A percentile compares a stretch with the other conserved stretches of the same genome.
Conservation (phyloP, 2,113 vertebrate species). For the Gambusia affinis region DNA sequence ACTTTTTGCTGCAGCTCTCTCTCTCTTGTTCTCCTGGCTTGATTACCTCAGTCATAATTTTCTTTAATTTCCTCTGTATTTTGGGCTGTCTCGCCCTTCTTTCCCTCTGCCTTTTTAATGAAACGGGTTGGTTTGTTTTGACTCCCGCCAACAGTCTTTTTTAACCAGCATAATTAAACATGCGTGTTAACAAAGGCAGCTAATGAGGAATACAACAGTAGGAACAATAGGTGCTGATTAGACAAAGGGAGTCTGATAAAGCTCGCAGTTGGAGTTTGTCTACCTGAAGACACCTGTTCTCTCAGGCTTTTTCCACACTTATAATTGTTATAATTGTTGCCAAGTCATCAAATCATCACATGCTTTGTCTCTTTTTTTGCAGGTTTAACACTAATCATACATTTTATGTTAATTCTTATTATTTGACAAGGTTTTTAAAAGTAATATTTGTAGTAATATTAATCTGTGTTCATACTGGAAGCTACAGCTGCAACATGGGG, state of each 20-base stretch:
- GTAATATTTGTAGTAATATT: conserved; percentile 2
- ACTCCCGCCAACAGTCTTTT: conserved; percentile 87
- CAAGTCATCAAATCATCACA: conserved; percentile 25
- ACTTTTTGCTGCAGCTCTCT: conserved; percentile 12
- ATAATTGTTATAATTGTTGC: conserved; percentile 47
- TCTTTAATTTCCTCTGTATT: conserved; percentile 8
- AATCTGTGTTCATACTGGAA: not conserved
- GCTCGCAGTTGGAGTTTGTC: conserved; percentile 33
- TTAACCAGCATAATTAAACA: conserved; percentile 93
- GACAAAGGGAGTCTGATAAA: conserved; percentile 66
- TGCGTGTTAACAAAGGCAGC: conserved; percentile 90
- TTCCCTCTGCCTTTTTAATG: conserved; percentile 36
- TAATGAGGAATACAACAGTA: conserved; percentile 93
- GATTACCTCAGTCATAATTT: conserved; percentile 16
- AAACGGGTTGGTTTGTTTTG: conserved; percentile 82
- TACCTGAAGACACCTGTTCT: conserved; percentile 71
- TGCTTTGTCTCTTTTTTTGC: conserved; percentile 30
- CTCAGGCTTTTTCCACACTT: not conserved
- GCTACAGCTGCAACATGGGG: conserved; percentile 25
- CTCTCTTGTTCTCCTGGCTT: conserved; percentile 23
- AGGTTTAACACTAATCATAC: conserved; percentile 13
- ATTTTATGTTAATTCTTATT: conserved; percentile 17
- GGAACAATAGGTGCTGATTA: conserved; percentile 89
- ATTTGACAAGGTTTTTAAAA: conserved; percentile 1
- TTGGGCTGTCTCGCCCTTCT: not conserved